Conservation (phyloP, 2,797 vertebrate genomes). For the Phoeniculus purpureus region DNA sequence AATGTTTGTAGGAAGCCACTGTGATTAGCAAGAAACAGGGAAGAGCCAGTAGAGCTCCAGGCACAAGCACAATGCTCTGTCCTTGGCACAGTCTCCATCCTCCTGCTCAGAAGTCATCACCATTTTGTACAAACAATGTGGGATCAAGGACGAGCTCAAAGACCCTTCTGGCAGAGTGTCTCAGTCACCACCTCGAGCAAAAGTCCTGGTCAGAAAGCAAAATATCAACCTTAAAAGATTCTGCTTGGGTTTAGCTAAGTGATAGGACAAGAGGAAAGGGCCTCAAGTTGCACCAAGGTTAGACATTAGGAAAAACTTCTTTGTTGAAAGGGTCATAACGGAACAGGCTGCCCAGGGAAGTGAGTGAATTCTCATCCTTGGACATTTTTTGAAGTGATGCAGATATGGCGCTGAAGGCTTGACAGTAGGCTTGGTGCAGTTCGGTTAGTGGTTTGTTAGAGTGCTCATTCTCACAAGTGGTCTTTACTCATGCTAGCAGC, state of each 20-base stretch:
- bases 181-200: background rate
- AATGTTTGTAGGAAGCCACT: constrained; percentile 36
- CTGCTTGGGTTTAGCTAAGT: background rate
- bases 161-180: background rate
- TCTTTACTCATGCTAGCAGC: background rate
- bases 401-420: too few relatives aligned
- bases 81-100: constrained; percentile 37
- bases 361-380: too few relatives aligned
- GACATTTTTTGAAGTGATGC: too few relatives aligned
- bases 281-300: too few relatives aligned
- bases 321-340: too few relatives aligned
- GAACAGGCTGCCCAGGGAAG: too few relatives aligned
- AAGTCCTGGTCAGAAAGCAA: background rate
- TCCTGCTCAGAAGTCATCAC: background rate
- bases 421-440: too few relatives aligned
- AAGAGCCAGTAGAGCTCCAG: constrained; percentile 14
- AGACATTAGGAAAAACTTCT: too few relatives aligned
- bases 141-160: background rate
- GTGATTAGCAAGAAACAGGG: constrained; percentile 38
- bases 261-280: too few relatives aligned
- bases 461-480: background rate
- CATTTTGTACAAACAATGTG: background rate
- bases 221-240: background rate
- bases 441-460: background rate
- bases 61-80: constrained; percentile 28